phyloP scores from a whole-genome alignment of 2,888 invertebrate species.

The Diaphora mendica region DNA sequence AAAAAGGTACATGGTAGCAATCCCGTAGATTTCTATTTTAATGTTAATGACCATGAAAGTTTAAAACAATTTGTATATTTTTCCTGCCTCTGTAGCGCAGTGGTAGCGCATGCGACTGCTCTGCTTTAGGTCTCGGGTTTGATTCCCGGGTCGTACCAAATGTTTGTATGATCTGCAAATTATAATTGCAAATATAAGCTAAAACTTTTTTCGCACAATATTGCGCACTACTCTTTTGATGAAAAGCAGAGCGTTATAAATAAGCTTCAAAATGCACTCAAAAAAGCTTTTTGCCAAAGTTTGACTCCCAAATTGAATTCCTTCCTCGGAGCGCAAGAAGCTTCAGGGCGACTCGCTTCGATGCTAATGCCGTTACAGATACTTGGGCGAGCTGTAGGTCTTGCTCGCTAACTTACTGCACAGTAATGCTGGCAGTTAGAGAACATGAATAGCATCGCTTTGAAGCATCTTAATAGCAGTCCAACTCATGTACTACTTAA shows the following conservation, averaged over 20 bases:
- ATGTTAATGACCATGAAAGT: too few relatives aligned
- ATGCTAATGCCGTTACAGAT: slow-evolving; percentile 17
- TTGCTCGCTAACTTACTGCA: slow-evolving; percentile 12
- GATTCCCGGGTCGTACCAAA: too few relatives aligned
- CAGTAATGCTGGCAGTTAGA: background rate
- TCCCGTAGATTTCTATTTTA: too few relatives aligned
- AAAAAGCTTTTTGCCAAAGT: slow-evolving; percentile 27
- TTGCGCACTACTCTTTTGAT: too few relatives aligned
- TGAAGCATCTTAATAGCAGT: background rate
- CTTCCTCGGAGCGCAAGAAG: slow-evolving; percentile 24
- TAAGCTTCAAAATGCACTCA: background rate
- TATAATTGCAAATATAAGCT: too few relatives aligned
- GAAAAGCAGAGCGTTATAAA: background rate
- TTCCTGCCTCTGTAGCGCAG: too few relatives aligned
- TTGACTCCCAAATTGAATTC: slow-evolving; percentile 35
- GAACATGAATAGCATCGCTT: background rate
- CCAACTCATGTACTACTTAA: background rate
- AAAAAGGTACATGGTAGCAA: too few relatives aligned
- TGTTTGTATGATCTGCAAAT: too few relatives aligned
- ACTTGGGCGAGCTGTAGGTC: slow-evolving; percentile 13
- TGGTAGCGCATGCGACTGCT: too few relatives aligned
- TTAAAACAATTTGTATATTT: too few relatives aligned
- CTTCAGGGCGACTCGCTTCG: slow-evolving; percentile 13
- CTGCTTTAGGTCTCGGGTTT: too few relatives aligned
- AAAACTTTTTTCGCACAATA: too few relatives aligned